phyloP scores from a whole-genome alignment of 2,797 vertebrate genomes.

The Trichosurus vulpecula region DNA sequence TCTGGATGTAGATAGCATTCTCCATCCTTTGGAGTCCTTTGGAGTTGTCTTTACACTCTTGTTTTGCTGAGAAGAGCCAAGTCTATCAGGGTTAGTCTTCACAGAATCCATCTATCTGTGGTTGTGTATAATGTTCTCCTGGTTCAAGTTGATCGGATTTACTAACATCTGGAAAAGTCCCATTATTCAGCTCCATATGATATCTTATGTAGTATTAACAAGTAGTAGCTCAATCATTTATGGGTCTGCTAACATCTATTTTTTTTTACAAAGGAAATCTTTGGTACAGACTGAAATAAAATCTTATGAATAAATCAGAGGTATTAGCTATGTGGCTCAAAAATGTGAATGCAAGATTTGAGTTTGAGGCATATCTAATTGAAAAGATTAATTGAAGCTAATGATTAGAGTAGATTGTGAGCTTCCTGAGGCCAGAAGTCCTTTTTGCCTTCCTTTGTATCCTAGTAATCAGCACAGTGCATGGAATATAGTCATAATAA shows the following conservation, averaged over 20 bases:
- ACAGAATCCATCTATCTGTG: too few relatives aligned
- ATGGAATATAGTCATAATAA: too few relatives aligned
- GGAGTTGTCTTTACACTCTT: too few relatives aligned
- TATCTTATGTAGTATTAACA: not conserved
- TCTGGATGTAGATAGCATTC: too few relatives aligned
- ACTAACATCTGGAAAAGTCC: not conserved
- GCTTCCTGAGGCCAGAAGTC: not conserved
- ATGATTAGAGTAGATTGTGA: not conserved
- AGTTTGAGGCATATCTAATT: slow-evolving; percentile 34
- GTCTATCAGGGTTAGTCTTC: too few relatives aligned
- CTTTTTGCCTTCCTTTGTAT: too few relatives aligned
- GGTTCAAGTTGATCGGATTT: not conserved
- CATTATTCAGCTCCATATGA: not conserved
- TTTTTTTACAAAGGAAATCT: not conserved
- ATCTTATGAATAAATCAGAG: not conserved
- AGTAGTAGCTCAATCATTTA: not conserved
- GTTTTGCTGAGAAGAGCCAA: too few relatives aligned
- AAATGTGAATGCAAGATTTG: not conserved
- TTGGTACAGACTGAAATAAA: not conserved
- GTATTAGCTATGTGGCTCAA: not conserved
- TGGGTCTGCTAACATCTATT: not conserved
- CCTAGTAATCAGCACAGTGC: too few relatives aligned
- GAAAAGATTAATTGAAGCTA: slow-evolving; percentile 15
- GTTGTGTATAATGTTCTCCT: too few relatives aligned
- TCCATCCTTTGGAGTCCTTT: too few relatives aligned